These are phyloP conservation scores for Oncorhynchus nerka DNA, from an alignment of 2,113 vertebrate species.

Conservation along the genomic window DNA sequence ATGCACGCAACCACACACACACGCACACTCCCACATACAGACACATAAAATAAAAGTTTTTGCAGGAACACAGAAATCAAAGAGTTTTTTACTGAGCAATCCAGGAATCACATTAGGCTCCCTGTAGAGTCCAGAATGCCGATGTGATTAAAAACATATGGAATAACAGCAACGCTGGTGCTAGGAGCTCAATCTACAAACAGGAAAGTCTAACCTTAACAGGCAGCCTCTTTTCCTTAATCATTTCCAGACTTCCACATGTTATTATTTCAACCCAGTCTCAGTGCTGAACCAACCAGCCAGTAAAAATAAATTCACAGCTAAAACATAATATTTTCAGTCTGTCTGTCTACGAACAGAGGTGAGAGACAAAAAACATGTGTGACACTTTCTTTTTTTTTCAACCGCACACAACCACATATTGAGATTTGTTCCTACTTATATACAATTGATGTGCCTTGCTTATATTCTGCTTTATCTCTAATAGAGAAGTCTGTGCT, in stretches of 20 bases:
- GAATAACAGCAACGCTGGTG: constrained; percentile 78
- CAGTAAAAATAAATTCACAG: constrained; percentile 65
- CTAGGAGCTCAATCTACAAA: constrained; percentile 84
- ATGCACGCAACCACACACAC: constrained; percentile 5
- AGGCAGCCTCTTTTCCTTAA: constrained; percentile 76
- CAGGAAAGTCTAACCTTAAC: constrained; percentile 84
- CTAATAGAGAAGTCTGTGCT: background rate
- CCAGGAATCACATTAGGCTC: constrained; percentile 76
- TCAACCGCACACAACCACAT: background rate
- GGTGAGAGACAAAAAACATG: background rate
- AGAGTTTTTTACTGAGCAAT: constrained; percentile 67
- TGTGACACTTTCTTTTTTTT: background rate
- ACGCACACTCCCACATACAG: background rate
- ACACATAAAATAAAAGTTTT: constrained; percentile 39
- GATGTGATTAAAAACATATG: constrained; percentile 88
- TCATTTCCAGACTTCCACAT: constrained; percentile 81
- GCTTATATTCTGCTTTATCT: constrained; percentile 7
- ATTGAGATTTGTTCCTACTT: background rate
- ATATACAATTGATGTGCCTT: background rate
- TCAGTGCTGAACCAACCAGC: constrained; percentile 58
- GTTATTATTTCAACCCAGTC: constrained; percentile 73
- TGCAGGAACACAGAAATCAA: constrained; percentile 66
- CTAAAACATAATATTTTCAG: constrained; percentile 47
- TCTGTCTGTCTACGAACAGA: constrained; percentile 31
- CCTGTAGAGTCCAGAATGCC: constrained; percentile 80